Conservation (phyloP, 2,888 invertebrate species). For the Camptogramma bilineatum region DNA sequence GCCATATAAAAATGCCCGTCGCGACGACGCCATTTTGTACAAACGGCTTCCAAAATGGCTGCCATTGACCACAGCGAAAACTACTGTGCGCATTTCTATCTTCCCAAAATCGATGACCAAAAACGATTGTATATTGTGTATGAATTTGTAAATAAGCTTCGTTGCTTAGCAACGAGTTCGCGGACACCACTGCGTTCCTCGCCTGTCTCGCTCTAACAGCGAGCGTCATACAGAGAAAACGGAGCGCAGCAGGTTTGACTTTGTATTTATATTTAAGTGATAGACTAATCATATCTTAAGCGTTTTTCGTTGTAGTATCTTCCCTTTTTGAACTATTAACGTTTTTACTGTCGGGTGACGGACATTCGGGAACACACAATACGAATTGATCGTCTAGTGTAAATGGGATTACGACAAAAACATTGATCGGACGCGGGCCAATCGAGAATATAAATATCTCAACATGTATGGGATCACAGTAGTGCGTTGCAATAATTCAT, state of each 20-base stretch:
- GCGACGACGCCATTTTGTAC: constrained; percentile 20
- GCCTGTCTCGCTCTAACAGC: constrained; percentile 23
- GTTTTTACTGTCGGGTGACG: constrained; percentile 47
- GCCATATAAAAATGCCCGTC: neutral
- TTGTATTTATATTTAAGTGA: constrained; percentile 62
- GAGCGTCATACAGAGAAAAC: constrained; percentile 17
- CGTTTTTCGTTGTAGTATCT: constrained; percentile 71
- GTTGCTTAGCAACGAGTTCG: constrained; percentile 67
- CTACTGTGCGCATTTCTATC: constrained; percentile 56
- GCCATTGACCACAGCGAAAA: constrained; percentile 27
- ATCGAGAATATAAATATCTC: constrained; percentile 77
- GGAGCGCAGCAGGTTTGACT: constrained; percentile 44
- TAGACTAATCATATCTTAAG: constrained; percentile 81
- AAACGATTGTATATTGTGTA: constrained; percentile 65
- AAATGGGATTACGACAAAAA: constrained; percentile 62
- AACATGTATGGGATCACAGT: constrained; percentile 78
- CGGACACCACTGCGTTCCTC: constrained; percentile 43
- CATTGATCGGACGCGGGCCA: constrained; percentile 75
- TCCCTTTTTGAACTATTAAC: constrained; percentile 60
- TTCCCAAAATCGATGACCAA: constrained; percentile 79
- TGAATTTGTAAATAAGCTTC: constrained; percentile 64
- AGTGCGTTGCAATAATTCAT: constrained; percentile 69
- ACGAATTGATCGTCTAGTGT: constrained; percentile 64
- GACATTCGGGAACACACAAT: constrained; percentile 64
- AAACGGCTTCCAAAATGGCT: constrained; percentile 18